Base-by-base conservation (phyloP, 2,888 invertebrate genomes). In the Schizaphis graminum region DNA sequence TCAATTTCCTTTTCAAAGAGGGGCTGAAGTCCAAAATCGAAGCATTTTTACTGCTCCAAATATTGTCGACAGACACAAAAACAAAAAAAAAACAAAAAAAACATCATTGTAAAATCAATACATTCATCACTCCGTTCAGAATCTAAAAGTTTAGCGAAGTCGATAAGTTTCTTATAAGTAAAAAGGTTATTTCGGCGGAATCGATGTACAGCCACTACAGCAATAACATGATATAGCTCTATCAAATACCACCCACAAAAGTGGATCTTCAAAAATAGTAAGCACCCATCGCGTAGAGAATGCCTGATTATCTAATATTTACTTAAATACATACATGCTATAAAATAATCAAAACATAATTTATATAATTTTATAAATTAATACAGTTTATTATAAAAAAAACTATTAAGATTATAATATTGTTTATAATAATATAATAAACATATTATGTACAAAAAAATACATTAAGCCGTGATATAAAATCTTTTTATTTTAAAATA, bases 231-330 rank as follows among this genome's bases (percentile, higher is more conserved):
- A n/a, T 28, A 10, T 44, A 16, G 7, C 10, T 44, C 67, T 16
- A 67, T 16, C 13, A 28, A 53, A 3, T 53, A 88, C n/a, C 57
- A 86, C n/a, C 77, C 91, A 57, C 57, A 11, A 57, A 91, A 85
- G 85, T 28, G 24, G 57, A 91, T 56, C 5, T 91, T 86, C n/a
- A 1, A 47, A 86, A 85, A n/a, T 85, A 85, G 41, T 86, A 57
- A 86, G 85, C 91, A 91, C 57, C 47, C 57, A 86, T n/a, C 53
- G 57, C 28, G 77, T 28, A 1, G 53, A 57, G 44, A 91, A 91
- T 85, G 11, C 21, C n/a, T 85, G 91, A 21, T 56, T 85, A 57
- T 57, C 16, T 11, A 84, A 56, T 85, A 49, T 13, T 49, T 49
- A 49, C 49, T 10, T 10, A 3, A 47, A 85, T 4, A 13, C 4